Evolutionary conservation across 2,888 invertebrate species (phyloP), one percentile per base, ranked within the genome.

Genomic region (Agonopterix subpropinquella): DNA sequence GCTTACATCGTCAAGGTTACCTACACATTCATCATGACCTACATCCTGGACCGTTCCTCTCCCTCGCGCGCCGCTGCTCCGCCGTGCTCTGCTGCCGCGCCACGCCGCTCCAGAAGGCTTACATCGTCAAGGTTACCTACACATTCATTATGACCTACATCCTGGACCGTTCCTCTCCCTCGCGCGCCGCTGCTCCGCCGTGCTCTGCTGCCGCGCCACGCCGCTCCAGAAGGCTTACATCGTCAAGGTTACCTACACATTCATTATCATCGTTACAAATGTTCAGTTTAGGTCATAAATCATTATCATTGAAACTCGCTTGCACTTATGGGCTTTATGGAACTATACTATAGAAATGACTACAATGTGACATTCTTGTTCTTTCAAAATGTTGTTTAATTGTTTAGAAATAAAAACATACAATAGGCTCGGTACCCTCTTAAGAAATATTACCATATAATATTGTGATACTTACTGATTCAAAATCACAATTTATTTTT

Each of bases 51-150:
- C 89, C 91, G 93, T 98, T 98, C 84, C 89, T 98, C 50, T 92
- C 92, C 61, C 89, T 98, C 39, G 94, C 97, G 15, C 91, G 92
- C 47, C 91, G 92, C 55, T 98, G 98, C 75, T 92, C 92, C 49
- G 95, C 98, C 49, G 98, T 98, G 47, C 89, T 98, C 18, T 98
- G 98, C 74, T 98, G 98, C 77, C 92, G 98, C 48, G 96, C 97
- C 46, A 87, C 86, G 55, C 86, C 86, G 62, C 89, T 97, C 56
- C 98, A 98, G 84, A 98, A 98, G 83, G 97, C 96, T 0, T 94
- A 94, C 73, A 93, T 97, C 59, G 93, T 93, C 47, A 92, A 92
- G 81, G 89, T 18, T 84, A 56, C 10, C 2, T 15, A 15, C 15
- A 15, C 15, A 15, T 15, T 15, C 15, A 15, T 15, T 15, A 15